Base-by-base conservation (phyloP, 2,888 invertebrate genomes). In the Papilio elwesi region DNA sequence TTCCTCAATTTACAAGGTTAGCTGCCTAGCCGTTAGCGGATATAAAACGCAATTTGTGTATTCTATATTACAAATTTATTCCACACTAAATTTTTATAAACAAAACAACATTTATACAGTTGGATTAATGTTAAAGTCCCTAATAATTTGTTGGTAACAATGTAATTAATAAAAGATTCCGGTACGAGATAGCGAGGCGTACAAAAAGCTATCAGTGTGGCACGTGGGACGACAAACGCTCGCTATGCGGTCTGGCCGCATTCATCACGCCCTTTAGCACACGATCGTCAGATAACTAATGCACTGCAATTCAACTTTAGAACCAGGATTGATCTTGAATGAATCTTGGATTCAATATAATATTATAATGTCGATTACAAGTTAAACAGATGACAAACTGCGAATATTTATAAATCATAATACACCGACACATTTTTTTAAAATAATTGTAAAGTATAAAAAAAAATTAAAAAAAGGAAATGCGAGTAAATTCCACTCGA, bases 141-240 rank as follows among this genome's bases (percentile, higher is more conserved):
- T 36, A 26, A 68, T 49, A 8, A 59, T 68, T 68, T 36, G 49
- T 48, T 64, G 15, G 11, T 9, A 16, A 49, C 16, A 71, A 64
- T 48, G 52, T 65, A 49, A 26, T 53, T 16, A 57, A 64, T 15
- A 49, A 49, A 12, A 59, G 51, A 59, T 71, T 49, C 47, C 52
- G 12, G 38, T 13, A 8, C n/a, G 6, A 26, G 70, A 63, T 63
- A 63, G 16, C 16, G 43, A 51, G 43, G 1, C 8, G 26, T 16
- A 57, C 55, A 47, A 55, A 53, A 47, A 47, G 38, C 66, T 4
- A 49, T 43, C 9, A 26, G 55, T 43, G 16, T 1, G 15, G 66
- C 66, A 71, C 70, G 70, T 71, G 70, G 70, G 70, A 49, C 52
- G 70, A 57, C n/a, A 48, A 57, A 71, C 52, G 55, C 12, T 48